These are phyloP conservation scores for Halichoeres trimaculatus DNA, from an alignment of 2,113 vertebrate species.

Conservation along the genomic window DNA sequence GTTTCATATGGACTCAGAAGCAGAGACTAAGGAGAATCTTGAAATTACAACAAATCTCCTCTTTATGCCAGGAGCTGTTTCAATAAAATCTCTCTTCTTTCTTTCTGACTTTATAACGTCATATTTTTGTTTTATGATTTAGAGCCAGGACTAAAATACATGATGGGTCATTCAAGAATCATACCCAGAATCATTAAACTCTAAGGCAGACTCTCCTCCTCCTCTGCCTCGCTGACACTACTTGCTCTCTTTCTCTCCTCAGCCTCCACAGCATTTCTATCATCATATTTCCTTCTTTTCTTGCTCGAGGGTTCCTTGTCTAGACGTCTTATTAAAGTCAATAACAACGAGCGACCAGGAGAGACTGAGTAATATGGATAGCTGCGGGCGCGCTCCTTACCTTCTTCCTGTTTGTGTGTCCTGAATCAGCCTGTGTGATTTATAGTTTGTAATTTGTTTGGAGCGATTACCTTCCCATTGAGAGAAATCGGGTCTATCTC, in stretches of 20 bases:
- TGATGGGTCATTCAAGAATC: too few species aligned
- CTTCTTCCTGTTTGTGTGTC: not conserved
- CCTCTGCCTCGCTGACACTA: not conserved
- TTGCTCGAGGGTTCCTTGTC: constrained; percentile 42
- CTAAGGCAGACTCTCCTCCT: not conserved
- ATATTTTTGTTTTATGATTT: too few species aligned
- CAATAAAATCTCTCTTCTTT: too few species aligned
- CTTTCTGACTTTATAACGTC: too few species aligned
- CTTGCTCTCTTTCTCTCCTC: not conserved
- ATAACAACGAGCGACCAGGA: constrained; percentile 33
- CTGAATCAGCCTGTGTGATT: not conserved
- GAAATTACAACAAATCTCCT: too few species aligned
- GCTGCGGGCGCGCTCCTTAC: constrained; percentile 3
- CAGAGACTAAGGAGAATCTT: too few species aligned
- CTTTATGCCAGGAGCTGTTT: too few species aligned
- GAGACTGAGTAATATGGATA: constrained; percentile 13
- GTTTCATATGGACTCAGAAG: too few species aligned
- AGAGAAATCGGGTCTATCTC: constrained; percentile 25
- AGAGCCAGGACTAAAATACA: not conserved
- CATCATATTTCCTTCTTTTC: not conserved
- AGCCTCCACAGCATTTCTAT: too few species aligned
- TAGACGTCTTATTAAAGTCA: constrained; percentile 71
- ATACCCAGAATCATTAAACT: too few species aligned
- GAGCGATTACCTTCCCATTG: constrained; percentile 15
- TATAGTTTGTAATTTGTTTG: constrained; percentile 6